Base-by-base conservation (phyloP, 2,888 invertebrate genomes). In the Ariolimax columbianus region DNA sequence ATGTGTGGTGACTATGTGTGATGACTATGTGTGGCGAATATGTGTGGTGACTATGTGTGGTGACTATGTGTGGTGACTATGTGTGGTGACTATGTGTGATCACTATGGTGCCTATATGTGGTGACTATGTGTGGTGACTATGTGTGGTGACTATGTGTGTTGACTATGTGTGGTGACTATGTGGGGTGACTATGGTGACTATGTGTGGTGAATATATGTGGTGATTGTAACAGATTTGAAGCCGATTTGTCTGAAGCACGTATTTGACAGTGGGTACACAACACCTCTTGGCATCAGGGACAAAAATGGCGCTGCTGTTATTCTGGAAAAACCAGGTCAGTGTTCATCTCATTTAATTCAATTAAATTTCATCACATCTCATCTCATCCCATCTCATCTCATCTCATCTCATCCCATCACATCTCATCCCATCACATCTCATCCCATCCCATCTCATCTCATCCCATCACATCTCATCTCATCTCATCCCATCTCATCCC, bases 301-400 rank as follows among this genome's bases (percentile, higher is more conserved):
- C 40, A 75, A 51, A 30, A 51, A 66, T 26, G 85, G 85, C 11
- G 85, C 81, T 6, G 19, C 75, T 14, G 77, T 85, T 19, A 68
- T 85, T 9, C 40, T 85, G 17, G 85, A 85, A 47, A 84, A 75
- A 84, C 84, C 84, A 66, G 84, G 84, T 85, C n/a, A 59, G 73
- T 47, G 3, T 7, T n/a, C 9, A 2, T 33, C 47, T 47, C 9
- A 6, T 9, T 47, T 47, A n/a, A n/a, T n/a, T n/a, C n/a, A n/a
- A n/a, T n/a, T n/a, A n/a, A n/a, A 36, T 38, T 19, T 72, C 23
- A 40, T n/a, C 40, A 17, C 26, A 79, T 59, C 47, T n/a, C 7
- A 79, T 38, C 66, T 63, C 72, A 72, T 72, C 72, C 72, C 72
- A 72, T 72, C 72, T 72, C 72, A 72, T 72, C 72, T 72, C 72